Conservation (phyloP, 2,888 invertebrate genomes). For the Deilephila elpenor region DNA sequence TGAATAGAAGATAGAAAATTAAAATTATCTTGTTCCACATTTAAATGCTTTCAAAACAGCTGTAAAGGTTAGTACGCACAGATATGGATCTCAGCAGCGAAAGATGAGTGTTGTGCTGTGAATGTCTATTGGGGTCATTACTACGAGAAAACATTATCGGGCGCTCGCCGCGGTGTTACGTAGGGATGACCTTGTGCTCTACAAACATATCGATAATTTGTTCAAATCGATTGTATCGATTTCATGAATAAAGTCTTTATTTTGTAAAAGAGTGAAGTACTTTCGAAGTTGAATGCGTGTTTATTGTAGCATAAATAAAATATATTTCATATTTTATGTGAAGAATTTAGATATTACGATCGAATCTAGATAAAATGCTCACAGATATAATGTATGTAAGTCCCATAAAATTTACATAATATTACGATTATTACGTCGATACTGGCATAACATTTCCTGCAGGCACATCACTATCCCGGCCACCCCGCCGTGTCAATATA, state of each 20-base stretch:
- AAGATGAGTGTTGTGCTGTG: conserved; percentile 54
- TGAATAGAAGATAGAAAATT: not conserved
- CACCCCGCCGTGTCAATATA: conserved; percentile 78
- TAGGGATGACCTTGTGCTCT: not conserved
- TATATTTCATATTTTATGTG: conserved; percentile 14
- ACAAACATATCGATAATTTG: conserved; percentile 30
- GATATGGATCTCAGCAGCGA: conserved; percentile 58
- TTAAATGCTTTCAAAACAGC: conserved; percentile 45
- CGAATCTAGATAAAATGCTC: not conserved
- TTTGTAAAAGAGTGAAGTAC: no score
- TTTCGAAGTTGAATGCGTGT: no score
- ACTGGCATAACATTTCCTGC: not conserved
- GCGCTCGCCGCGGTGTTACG: conserved; percentile 27
- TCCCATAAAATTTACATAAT: not conserved
- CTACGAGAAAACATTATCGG: conserved; percentile 50
- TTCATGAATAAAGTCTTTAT: not conserved
- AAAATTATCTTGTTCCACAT: conserved; percentile 42
- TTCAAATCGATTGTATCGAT: not conserved
- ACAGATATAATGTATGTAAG: not conserved
- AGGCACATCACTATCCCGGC: conserved; percentile 60
- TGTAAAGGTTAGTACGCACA: conserved; percentile 55
- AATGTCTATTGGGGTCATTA: conserved; percentile 59
- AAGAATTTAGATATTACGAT: conserved; percentile 3
- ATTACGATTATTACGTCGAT: conserved; percentile 7
- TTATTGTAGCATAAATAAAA: no score